A percentile compares a stretch with the other conserved stretches of the same genome.
Evolutionary conservation across 2,888 invertebrate species (phyloP).

Genomic region (Tuberolachnus salignus): DNA sequence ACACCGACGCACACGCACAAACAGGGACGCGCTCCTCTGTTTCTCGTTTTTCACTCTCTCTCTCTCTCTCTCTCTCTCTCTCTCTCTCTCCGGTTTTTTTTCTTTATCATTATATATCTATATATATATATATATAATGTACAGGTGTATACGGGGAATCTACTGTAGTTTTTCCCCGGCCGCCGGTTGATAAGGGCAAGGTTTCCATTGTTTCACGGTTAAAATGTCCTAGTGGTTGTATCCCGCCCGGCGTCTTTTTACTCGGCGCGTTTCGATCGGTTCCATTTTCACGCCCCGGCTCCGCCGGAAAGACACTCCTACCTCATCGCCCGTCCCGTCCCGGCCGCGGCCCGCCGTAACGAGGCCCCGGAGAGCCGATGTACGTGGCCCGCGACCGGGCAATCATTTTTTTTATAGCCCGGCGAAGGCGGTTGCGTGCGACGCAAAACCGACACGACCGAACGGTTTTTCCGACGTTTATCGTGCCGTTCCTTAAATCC

Average conservation of each 20-base stretch:
- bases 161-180: not conserved
- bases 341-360: not conserved
- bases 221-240: constrained; percentile 31
- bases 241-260: not conserved
- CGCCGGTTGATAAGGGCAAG: constrained; percentile 16
- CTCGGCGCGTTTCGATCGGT: not conserved
- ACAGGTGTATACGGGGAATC: not conserved
- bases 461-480: no score
- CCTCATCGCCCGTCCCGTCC: not conserved
- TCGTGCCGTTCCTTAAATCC: no score
- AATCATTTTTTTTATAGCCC: constrained; percentile 24
- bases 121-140: not conserved
- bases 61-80: not conserved
- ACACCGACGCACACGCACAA: no score
- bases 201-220: constrained; percentile 20
- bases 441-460: no score
- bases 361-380: constrained; percentile 24
- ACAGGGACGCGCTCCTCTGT: not conserved
- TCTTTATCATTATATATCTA: not conserved
- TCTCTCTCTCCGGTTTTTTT: no score
- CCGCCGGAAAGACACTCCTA: not conserved
- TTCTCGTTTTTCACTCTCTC: not conserved
- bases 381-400: not conserved
- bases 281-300: constrained; percentile 12
- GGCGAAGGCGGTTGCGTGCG: not conserved